Evolutionary conservation across 2,797 vertebrate genomes (phyloP), one percentile per base, ranked within the genome.

Genomic region (Rhinophrynus dorsalis): DNA sequence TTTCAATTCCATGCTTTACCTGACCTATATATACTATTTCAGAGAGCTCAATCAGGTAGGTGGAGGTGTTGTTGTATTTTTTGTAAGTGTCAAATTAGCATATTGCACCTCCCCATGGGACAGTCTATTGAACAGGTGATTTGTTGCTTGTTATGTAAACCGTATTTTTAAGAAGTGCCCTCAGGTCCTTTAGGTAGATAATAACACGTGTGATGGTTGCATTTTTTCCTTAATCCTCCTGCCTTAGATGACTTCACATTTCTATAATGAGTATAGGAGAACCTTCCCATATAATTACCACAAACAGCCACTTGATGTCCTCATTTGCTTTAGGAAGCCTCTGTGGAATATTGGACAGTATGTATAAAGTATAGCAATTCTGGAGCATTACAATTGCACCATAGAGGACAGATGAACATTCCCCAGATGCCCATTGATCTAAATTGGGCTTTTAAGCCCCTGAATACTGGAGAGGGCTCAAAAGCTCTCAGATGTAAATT

Each of bases 101-200:
- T 26, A 7, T 10, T 47, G 11, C 23, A 8, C 23, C 33, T 38
- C 9, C 20, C 15, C 55, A 59, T 51, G 12, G 40, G 8, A 12
- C 32, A 1, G 2, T 0, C 29, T 33, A 8, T 7, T 12, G 11
- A 26, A 24, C 26, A 42, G 67, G 37, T 27, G 33, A 61, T 32
- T 1, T 26, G 44, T 37, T 68, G 54, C 42, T 55, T 55, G 21
- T 33, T 35, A 38, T 15, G 48, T 62, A 35, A 51, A 52, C 47
- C 12, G 35, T n/a, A n/a, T 52, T 23, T 18, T 62, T 17, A 20
- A 20, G 48, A 26, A 12, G 32, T 62, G 37, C 67, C 65, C 67
- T 47, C 24, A 20, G 67, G 67, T 61, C 57, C 33, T 37, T 68
- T 37, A 59, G 32, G 6, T 7, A 18, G 45, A 59, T 68, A 68